Evolutionary conservation across 2,888 invertebrate genomes (phyloP).

Genomic region (Torymus texanus): DNA sequence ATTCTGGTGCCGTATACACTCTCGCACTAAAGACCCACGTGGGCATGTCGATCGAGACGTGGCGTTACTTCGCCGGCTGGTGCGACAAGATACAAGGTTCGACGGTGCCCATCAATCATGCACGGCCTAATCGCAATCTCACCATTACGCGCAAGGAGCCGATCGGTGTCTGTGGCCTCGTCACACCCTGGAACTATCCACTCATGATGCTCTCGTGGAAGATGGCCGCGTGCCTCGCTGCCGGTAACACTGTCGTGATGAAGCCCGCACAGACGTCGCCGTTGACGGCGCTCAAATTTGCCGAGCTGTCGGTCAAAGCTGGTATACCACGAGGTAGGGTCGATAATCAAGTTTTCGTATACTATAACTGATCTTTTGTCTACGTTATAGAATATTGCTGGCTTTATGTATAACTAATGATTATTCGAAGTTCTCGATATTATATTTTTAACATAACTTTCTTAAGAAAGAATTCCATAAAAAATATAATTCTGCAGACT

Average conservation of each 20-base stretch:
- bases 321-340: slow-evolving; percentile 85
- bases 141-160: slow-evolving; percentile 93
- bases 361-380: no score
- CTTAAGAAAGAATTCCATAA: no score
- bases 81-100: slow-evolving; percentile 95
- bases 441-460: no score
- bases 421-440: no score
- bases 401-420: neutral
- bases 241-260: slow-evolving; percentile 96
- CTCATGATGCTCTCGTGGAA: slow-evolving; percentile 99
- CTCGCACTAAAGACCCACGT: slow-evolving; percentile 96
- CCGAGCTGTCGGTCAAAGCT: slow-evolving; percentile 91
- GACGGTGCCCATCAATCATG: slow-evolving; percentile 94
- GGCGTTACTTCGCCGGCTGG: slow-evolving; percentile 98
- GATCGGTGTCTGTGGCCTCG: slow-evolving; percentile 93
- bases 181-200: slow-evolving; percentile 99
- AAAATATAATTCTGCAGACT: no score
- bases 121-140: slow-evolving; percentile 92
- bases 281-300: slow-evolving; percentile 95
- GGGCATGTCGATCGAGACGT: slow-evolving; percentile 98
- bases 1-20: slow-evolving; percentile 98
- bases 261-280: slow-evolving; percentile 96
- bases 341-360: neutral
- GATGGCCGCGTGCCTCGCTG: slow-evolving; percentile 97
- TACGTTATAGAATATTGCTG: neutral